These are phyloP conservation scores for Hydrochoerus hydrochaeris DNA, from an alignment of 2,113 vertebrate genomes.

Conservation along the genomic window DNA sequence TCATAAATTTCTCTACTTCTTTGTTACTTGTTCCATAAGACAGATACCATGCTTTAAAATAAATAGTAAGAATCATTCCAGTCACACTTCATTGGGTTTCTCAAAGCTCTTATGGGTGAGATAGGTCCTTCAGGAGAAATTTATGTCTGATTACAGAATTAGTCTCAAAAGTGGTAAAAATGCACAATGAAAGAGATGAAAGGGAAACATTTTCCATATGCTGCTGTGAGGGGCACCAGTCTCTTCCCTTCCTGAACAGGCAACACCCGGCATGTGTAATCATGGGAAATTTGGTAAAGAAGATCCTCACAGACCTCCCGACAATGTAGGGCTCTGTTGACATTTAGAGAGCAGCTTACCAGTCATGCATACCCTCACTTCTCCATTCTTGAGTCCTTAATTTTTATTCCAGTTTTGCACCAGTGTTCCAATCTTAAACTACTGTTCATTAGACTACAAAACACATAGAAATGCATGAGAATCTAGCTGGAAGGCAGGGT, in stretches of 20 bases:
- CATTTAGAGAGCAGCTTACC: not conserved
- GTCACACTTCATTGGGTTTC: not conserved
- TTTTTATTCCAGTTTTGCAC: not conserved
- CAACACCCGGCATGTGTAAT: not conserved
- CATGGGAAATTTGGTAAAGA: not conserved
- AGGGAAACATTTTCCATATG: not conserved
- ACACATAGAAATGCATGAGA: not conserved
- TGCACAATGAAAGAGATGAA: not conserved
- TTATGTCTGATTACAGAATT: not conserved
- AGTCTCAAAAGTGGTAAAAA: not conserved
- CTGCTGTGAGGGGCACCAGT: not conserved
- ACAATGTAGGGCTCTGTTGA: not conserved
- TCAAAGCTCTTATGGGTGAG: not conserved
- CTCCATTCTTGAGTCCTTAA: not conserved
- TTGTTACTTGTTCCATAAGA: not conserved
- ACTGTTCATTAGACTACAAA: not conserved
- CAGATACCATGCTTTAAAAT: not conserved
- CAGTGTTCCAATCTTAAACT: not conserved
- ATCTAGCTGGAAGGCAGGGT: not conserved
- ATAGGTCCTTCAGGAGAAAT: not conserved
- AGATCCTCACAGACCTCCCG: not conserved
- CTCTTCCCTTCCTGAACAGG: not conserved
- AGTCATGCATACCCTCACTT: not conserved
- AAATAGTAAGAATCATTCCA: not conserved
- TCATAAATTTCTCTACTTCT: conserved; percentile 33